phyloP scores from a whole-genome alignment of 2,888 invertebrate species.

The Cantharis rufa region DNA sequence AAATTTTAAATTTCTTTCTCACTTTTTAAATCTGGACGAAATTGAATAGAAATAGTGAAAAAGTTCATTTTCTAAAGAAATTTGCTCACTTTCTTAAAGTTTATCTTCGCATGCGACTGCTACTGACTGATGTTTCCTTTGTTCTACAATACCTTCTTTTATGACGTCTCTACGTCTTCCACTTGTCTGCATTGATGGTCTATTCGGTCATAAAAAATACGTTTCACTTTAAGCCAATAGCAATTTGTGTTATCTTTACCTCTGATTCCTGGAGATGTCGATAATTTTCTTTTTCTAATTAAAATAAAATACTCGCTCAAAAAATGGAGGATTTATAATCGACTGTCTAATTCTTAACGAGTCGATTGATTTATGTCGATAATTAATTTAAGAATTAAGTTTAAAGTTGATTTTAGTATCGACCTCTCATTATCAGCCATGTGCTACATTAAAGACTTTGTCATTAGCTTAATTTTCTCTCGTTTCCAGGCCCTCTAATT shows the following conservation, averaged over 20 bases:
- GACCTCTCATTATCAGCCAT: constrained; percentile 20
- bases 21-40: constrained; percentile 24
- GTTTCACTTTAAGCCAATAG: constrained; percentile 30
- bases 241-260: constrained; percentile 35
- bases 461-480: constrained; percentile 50
- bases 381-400: constrained; percentile 9
- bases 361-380: constrained; percentile 6
- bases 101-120: constrained; percentile 42
- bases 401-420: constrained; percentile 19
- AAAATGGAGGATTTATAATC: not conserved
- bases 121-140: constrained; percentile 47
- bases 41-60: constrained; percentile 38
- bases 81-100: constrained; percentile 47
- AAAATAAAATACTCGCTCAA: not conserved
- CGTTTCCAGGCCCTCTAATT: constrained; percentile 48
- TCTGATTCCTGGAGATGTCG: not conserved
- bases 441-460: constrained; percentile 40
- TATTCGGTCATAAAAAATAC: constrained; percentile 41
- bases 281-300: not conserved
- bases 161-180: constrained; percentile 45
- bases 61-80: constrained; percentile 46
- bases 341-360: not conserved
- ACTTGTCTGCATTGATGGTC: constrained; percentile 47
- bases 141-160: constrained; percentile 41
- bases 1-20: not conserved